These are phyloP conservation scores for Lethocerus indicus DNA, from an alignment of 1,140 invertebrate species.

Conservation along the genomic window DNA sequence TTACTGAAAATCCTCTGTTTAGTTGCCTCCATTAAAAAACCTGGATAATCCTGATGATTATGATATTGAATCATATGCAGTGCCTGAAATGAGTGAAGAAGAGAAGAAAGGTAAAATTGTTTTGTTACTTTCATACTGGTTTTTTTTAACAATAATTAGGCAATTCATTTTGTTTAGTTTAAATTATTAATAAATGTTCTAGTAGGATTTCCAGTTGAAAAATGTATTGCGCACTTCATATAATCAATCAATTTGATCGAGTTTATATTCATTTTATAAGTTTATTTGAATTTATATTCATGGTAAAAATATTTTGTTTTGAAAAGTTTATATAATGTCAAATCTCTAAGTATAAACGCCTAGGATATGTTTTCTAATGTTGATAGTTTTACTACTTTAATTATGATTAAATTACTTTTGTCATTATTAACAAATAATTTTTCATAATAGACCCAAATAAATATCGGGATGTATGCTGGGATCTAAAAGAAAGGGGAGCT, in stretches of 20 bases:
- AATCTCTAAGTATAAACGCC: neutral
- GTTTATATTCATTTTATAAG: no score
- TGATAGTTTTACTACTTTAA: neutral
- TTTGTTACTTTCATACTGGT: neutral
- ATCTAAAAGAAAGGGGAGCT: constrained; percentile 76
- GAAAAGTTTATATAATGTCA: neutral
- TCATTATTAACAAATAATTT: no score
- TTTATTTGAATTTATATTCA: no score
- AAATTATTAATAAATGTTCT: neutral
- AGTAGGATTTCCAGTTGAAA: neutral
- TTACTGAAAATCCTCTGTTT: constrained; percentile 2
- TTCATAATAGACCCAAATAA: constrained; percentile 44
- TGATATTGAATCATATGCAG: constrained; percentile 38
- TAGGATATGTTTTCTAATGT: neutral
- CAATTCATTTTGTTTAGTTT: neutral
- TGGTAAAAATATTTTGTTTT: neutral
- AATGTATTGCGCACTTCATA: no score
- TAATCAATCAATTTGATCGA: no score
- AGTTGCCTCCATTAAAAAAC: constrained; percentile 50
- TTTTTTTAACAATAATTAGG: neutral
- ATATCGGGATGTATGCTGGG: constrained; percentile 83
- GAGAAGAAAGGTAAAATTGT: constrained; percentile 5
- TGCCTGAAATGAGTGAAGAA: constrained; percentile 14
- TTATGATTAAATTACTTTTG: no score
- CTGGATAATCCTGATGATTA: constrained; percentile 71